phyloP scores from a whole-genome alignment of 2,797 vertebrate species.

The Vespertilio murinus region DNA sequence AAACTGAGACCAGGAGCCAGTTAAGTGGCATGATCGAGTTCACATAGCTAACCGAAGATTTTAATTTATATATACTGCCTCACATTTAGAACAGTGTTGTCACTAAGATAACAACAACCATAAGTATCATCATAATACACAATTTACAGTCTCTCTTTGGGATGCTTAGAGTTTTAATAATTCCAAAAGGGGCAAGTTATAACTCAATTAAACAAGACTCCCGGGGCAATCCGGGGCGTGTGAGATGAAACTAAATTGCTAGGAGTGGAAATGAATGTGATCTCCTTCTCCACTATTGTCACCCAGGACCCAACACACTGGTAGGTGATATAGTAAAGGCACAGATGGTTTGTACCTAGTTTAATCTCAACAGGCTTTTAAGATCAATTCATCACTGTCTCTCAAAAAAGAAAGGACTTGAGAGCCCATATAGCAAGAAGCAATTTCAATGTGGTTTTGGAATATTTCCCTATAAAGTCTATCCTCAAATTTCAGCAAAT shows the following conservation, averaged over 20 bases:
- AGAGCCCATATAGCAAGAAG: background rate
- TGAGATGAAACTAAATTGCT: background rate
- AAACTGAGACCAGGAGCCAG: background rate
- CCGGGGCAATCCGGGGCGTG: background rate
- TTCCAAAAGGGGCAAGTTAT: slow-evolving; percentile 22
- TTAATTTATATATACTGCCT: background rate
- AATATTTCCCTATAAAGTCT: background rate
- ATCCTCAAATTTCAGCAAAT: background rate
- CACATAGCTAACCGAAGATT: background rate
- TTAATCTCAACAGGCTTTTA: slow-evolving; percentile 27
- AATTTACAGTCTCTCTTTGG: background rate
- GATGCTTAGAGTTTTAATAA: slow-evolving; percentile 33
- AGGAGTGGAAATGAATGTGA: background rate
- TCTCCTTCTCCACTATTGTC: background rate
- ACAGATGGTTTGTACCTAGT: background rate
- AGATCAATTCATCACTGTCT: slow-evolving; percentile 29
- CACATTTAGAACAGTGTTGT: background rate
- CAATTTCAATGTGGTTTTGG: background rate
- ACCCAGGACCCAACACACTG: background rate
- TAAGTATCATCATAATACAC: background rate
- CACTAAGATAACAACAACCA: background rate
- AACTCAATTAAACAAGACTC: slow-evolving; percentile 12
- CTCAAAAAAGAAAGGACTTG: background rate
- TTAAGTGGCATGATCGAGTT: background rate
- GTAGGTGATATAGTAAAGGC: background rate